Base-by-base conservation (phyloP, 2,113 vertebrate species). In the Sceloporus tristichus region DNA sequence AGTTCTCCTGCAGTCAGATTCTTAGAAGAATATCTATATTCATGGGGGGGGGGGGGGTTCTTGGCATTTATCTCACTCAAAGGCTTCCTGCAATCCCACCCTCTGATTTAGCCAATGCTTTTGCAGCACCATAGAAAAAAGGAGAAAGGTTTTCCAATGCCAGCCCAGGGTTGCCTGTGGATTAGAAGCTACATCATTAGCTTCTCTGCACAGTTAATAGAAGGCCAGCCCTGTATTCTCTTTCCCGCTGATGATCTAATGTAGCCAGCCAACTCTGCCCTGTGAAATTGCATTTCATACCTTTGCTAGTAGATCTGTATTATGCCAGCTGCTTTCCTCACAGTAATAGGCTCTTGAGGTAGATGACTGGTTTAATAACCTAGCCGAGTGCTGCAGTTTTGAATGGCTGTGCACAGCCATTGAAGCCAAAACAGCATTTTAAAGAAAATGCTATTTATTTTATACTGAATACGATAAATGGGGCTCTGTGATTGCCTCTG, bases 291-390 rank as follows among this genome's bases (percentile, higher is more conserved):
- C 80, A 88, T 90, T 88, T 68, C 68, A 75, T n/a, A 77, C 42
- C 54, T 90, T 85, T 89, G 77, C 73, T 48, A 11, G 73, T 40
- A 89, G 80, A n/a, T 92, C 85, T 93, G 40, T 88, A 90, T 90
- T 89, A 91, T 1, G 9, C 88, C 93, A 96, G 92, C 93, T 96
- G 93, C 71, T 92, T 79, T 95, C 87, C 93, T 93, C 84, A 94
- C 83, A 95, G 93, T 91, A 95, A 95, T 88, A 89, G 88, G 86
- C 93, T 95, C 88, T 91, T 95, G 94, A 95, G 94, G 92, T 93
- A 95, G 88, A 90, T 90, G 94, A 95, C 92, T 76, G 70, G 85
- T 95, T 95, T 95, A 96, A 94, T 92, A 94, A 91, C 88, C 80
- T 88, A 89, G n/a, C 85, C 90, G 70, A 93, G 85, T 74, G 92